Evolutionary conservation across 2,888 invertebrate species (phyloP).

Genomic region (Junonia oenone): DNA sequence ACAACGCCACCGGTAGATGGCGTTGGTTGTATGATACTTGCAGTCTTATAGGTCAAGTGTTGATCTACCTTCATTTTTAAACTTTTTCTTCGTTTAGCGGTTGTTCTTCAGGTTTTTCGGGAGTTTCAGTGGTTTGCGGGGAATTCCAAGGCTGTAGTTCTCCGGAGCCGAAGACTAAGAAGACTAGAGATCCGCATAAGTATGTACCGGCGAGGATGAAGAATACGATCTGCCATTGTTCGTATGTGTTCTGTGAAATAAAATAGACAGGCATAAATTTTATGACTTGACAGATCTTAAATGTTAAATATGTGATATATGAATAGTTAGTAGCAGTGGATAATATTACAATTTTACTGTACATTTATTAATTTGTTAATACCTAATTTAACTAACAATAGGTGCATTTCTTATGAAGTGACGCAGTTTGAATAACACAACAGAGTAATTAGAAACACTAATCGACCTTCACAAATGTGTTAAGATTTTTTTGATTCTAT

Average conservation of each 20-base stretch:
- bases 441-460: no score
- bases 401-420: no score
- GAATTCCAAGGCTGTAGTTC: conserved; percentile 79
- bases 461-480: no score
- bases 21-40: background rate
- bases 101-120: conserved; percentile 51
- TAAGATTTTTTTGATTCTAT: no score
- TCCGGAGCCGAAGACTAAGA: conserved; percentile 83
- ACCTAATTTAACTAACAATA: no score
- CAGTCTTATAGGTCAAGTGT: background rate
- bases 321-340: no score
- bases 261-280: background rate
- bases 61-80: conserved; percentile 24
- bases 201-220: conserved; percentile 88
- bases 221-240: conserved; percentile 90
- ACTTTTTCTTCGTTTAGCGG: conserved; percentile 62
- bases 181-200: conserved; percentile 81
- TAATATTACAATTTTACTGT: no score
- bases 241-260: conserved; percentile 81
- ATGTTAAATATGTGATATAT: no score
- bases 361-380: no score
- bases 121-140: conserved; percentile 13
- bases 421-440: no score
- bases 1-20: background rate
- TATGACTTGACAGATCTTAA: no score